Evolutionary conservation across 2,888 invertebrate species (phyloP).

Genomic region (Sesia bembeciformis): DNA sequence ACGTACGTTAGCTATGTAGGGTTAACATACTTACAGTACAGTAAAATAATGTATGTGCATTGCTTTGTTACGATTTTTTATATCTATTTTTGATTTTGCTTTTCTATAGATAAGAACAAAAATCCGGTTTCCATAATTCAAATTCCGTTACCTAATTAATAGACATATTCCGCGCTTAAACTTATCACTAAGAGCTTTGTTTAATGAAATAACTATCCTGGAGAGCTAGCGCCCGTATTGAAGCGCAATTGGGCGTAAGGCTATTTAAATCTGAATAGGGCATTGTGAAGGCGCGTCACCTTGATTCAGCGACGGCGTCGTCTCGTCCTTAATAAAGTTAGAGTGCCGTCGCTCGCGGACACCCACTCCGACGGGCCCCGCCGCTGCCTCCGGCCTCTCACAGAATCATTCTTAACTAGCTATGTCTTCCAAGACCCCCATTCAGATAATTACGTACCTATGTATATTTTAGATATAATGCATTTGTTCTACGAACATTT

Average conservation of each 20-base stretch:
- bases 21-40: no score
- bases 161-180: constrained; percentile 23
- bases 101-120: no score
- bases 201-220: constrained; percentile 66
- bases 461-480: no score
- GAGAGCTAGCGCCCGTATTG: constrained; percentile 58
- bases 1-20: no score
- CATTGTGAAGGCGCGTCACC: constrained; percentile 70
- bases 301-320: constrained; percentile 55
- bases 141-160: neutral
- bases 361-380: constrained; percentile 29
- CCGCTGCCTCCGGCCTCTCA: constrained; percentile 20
- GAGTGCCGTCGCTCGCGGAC: constrained; percentile 48
- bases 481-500: no score
- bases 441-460: no score
- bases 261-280: constrained; percentile 73
- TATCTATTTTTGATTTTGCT: no score
- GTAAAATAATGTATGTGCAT: no score
- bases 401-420: constrained; percentile 41
- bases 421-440: constrained; percentile 27
- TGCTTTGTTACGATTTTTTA: no score
- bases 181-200: constrained; percentile 48
- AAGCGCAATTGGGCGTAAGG: constrained; percentile 72
- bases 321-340: constrained; percentile 66
- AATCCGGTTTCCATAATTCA: neutral